A percentile compares a stretch with the other conserved stretches of the same genome.
phyloP scores from a whole-genome alignment of 2,797 vertebrate species.

The Antennarius maculatus region DNA sequence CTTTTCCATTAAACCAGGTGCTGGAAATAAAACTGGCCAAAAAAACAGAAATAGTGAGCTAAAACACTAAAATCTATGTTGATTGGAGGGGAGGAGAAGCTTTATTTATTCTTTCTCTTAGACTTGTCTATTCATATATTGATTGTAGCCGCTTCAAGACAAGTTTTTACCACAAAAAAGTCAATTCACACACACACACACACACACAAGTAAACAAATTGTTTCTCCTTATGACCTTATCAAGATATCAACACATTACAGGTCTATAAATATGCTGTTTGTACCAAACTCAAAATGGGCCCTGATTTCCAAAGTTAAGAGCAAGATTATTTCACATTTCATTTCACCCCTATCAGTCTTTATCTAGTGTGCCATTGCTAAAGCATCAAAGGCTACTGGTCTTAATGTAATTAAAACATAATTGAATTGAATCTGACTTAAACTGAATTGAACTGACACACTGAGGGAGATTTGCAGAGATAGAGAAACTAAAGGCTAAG shows the following conservation, averaged over 20 bases:
- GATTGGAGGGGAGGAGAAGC: no score
- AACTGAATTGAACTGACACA: constrained; percentile 39
- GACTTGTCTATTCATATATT: no score
- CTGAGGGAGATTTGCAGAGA: constrained; percentile 24
- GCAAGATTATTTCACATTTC: not conserved
- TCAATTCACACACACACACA: not conserved
- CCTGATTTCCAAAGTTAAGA: not conserved
- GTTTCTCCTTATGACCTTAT: not conserved
- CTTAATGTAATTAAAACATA: constrained; percentile 40
- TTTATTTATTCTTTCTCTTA: not conserved
- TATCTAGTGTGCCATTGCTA: constrained; percentile 6
- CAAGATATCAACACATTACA: not conserved
- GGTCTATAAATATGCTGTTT: not conserved
- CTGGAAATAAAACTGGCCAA: no score
- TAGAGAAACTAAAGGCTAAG: constrained; percentile 46
- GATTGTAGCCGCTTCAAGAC: not conserved
- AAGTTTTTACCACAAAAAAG: not conserved
- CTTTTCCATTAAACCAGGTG: no score
- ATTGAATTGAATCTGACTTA: constrained; percentile 46
- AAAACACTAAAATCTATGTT: not conserved
- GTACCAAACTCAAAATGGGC: no score
- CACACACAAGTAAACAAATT: not conserved
- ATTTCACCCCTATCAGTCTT: not conserved
- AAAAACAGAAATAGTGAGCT: not conserved
- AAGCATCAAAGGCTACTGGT: constrained; percentile 26